Evolutionary conservation across 2,797 vertebrate genomes (phyloP).

Genomic region (Steatocranus sp.): DNA sequence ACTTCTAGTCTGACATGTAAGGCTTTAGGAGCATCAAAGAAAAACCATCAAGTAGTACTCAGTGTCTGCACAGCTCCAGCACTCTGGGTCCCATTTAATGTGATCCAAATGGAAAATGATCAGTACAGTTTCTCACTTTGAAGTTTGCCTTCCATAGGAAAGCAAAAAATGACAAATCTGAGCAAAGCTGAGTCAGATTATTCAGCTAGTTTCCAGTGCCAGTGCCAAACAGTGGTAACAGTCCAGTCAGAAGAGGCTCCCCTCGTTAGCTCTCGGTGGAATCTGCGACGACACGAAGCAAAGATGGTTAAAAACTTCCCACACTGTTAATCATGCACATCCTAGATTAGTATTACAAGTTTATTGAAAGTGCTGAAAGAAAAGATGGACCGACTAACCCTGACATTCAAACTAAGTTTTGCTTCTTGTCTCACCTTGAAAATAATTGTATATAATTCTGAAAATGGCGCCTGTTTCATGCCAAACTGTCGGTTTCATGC

Average conservation of each 20-base stretch:
- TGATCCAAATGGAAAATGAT: not conserved
- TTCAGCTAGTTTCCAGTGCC: slow-evolving; percentile 39
- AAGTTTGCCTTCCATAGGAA: not conserved
- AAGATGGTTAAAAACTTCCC: not conserved
- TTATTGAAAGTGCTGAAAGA: not conserved
- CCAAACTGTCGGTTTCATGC: not conserved
- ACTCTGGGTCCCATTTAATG: not conserved
- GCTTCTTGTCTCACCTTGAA: slow-evolving; percentile 24
- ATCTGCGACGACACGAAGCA: slow-evolving; percentile 8
- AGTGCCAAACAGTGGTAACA: slow-evolving; percentile 55
- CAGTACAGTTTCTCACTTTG: not conserved
- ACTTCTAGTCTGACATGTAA: not conserved
- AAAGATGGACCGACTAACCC: not conserved
- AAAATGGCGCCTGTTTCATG: slow-evolving; percentile 13
- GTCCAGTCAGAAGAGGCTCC: slow-evolving; percentile 50
- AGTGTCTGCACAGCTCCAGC: not conserved
- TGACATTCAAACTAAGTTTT: slow-evolving; percentile 17
- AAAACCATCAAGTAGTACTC: no score
- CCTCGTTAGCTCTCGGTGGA: slow-evolving; percentile 38
- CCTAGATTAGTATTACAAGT: not conserved
- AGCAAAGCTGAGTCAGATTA: not conserved
- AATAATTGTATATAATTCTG: not conserved
- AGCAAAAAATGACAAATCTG: not conserved
- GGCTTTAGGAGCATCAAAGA: not conserved
- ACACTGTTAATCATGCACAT: not conserved